Percentiles rank a stretch among this genome's conserved stretches.
These are phyloP conservation scores for Enhydra lutris DNA, from an alignment of 2,113 vertebrate genomes.

Conservation along the genomic window DNA sequence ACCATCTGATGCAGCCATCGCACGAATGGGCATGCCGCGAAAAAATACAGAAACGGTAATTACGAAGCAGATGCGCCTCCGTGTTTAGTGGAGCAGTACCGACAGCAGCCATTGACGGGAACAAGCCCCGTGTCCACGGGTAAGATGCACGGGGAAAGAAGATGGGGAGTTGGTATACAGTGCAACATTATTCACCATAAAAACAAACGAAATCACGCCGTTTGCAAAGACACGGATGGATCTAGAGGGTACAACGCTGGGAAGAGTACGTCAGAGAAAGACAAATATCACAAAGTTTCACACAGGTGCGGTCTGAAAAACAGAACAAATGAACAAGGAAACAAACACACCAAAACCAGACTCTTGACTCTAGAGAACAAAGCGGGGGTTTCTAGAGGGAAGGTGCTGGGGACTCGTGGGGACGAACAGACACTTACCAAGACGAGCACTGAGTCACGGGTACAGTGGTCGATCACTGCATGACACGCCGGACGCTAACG, in stretches of 20 bases:
- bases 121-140: not conserved
- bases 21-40: not conserved
- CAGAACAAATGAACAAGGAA: not conserved
- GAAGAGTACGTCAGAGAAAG: not conserved
- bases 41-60: not conserved
- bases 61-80: not conserved
- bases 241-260: not conserved
- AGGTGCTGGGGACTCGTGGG: rapidly evolving
- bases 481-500: no score
- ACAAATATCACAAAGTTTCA: not conserved
- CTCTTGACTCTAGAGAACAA: not conserved
- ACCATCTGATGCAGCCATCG: not conserved
- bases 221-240: not conserved
- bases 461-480: not conserved
- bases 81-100: not conserved
- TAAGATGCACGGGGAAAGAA: not conserved
- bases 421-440: not conserved
- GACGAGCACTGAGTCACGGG: not conserved
- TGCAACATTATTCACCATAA: not conserved
- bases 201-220: not conserved
- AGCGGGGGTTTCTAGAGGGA: not conserved
- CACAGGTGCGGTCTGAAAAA: not conserved
- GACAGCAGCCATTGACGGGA: not conserved
- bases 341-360: not conserved
- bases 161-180: not conserved